Evolutionary conservation across 2,113 vertebrate species (phyloP), one percentile per base, ranked within the genome.

Genomic region (Percopsis transmontana): DNA sequence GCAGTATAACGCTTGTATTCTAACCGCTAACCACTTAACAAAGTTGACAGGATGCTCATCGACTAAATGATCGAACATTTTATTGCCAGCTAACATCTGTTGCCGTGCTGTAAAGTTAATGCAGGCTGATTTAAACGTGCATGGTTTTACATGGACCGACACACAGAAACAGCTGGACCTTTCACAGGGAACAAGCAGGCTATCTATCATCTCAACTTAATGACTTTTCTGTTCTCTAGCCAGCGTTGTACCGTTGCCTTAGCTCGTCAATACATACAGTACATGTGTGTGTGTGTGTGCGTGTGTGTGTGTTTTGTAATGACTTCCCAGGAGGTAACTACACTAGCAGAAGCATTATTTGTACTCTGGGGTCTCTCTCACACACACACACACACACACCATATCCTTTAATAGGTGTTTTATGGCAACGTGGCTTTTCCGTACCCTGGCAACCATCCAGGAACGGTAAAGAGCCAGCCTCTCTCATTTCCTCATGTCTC

Each of bases 241-340:
- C 8, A 33, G 27, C 27, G 8, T 7, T 7, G 27, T 33, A 33
- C 5, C 27, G 8, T 7, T 33, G 27, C 27, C 8, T 4, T 33
- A 7, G 27, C 8, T 7, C 8, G 27, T 33, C 2, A 20, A 10
- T 52, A 16, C 38, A 16, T 56, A n/a, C n/a, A n/a, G n/a, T n/a
- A n/a, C n/a, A 27, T 56, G 54, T 56, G 54, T 58, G 38, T 2
- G 16, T 58, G 55, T 47, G 72, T 62, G 47, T 20, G 52, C 38
- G 42, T 61, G 47, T 11, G 48, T 58, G 58, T 16, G 1, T 41
- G 51, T 41, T 6, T 68, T 7, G 64, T 71, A 77, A 85, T 79
- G 59, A 77, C 59, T 2, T 62, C 73, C 69, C 64, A 6, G 9
- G 23, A 52, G 58, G 27, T 27, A 70, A 14, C 41, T 51, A 4